Evolutionary conservation across 2,113 vertebrate genomes (phyloP), one percentile per base, ranked within the genome.

Genomic region (Entomyzon cyanotis): DNA sequence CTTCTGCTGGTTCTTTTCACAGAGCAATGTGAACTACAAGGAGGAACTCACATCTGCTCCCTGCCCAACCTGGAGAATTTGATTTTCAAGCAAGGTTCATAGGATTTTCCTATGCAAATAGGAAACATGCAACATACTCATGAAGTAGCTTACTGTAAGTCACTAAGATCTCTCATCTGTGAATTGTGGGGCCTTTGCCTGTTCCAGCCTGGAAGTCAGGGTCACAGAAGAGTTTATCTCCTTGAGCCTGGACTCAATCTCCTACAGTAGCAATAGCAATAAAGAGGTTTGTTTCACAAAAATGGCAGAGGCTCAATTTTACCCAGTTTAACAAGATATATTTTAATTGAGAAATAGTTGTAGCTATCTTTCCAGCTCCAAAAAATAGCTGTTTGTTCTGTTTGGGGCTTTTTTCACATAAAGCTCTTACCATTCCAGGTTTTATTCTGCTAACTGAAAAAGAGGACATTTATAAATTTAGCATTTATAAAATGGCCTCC

Each of bases 181-280:
- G 0, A 39, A 52, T 8, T 0, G 0, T 1, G 1, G 62, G 11
- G 24, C 39, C 31, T 75, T 49, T 41, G 39, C 23, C 39, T 37
- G 22, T 22, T 87, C 28, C 46, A 62, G 15, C 9, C 28, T 75
- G 21, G 35, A 85, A 79, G 7, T 3, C 67, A 52, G 11, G 6
- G 33, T 44, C 58, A 80, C 44, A 56, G n/a, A 35, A 80, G 35
- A 80, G 46, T 49, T 78, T 65, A 33, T 41, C 42, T 67, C 33
- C 70, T 41, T 64, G 65, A 62, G 47, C 12, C 25, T 37, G 27
- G 22, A 80, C 33, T 39, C 55, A 37, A 20, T 21, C 25, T 78
- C 12, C 35, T 47, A 52, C 22, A 47, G 7, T 52, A n/a, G n/a
- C 15, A 41, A 89, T 25, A 80, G 21, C 10, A 69, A 22, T 30